phyloP scores from a whole-genome alignment of 1,140 invertebrate genomes.

The Aporrectodea caliginosa region DNA sequence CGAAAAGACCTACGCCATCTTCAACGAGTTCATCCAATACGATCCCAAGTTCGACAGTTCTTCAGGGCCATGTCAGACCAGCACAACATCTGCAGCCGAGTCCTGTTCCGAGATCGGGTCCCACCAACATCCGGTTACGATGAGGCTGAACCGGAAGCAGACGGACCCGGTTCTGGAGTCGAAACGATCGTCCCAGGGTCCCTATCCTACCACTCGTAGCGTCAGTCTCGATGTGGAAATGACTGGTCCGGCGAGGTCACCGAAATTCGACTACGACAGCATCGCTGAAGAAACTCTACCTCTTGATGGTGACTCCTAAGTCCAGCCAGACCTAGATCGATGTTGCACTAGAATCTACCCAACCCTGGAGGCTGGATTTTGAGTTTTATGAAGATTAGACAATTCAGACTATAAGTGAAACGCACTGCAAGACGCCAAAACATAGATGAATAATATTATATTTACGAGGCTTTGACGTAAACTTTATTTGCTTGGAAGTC shows the following conservation, averaged over 20 bases:
- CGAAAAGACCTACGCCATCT: slow-evolving; percentile 60
- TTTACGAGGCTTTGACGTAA: too few species aligned
- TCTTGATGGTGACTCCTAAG: not conserved
- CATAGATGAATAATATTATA: too few species aligned
- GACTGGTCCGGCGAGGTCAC: not conserved
- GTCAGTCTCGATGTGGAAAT: not conserved
- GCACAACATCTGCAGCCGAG: not conserved
- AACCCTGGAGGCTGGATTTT: too few species aligned
- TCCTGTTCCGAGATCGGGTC: not conserved
- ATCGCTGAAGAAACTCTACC: not conserved
- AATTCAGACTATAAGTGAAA: too few species aligned
- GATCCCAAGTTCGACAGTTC: slow-evolving; percentile 49
- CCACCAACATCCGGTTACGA: not conserved
- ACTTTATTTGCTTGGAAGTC: too few species aligned
- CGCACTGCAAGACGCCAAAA: too few species aligned
- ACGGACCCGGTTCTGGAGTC: not conserved
- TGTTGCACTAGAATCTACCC: too few species aligned
- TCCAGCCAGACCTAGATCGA: too few species aligned
- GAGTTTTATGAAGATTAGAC: too few species aligned
- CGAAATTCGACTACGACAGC: not conserved
- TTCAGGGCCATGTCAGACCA: not conserved
- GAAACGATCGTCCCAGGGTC: not conserved
- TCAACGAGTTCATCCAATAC: slow-evolving; percentile 60
- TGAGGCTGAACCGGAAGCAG: not conserved
- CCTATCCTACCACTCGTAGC: not conserved